Evolutionary conservation across 2,797 vertebrate genomes (phyloP), one percentile per base, ranked within the genome.

Genomic region (Hydrocynus forskahlii): DNA sequence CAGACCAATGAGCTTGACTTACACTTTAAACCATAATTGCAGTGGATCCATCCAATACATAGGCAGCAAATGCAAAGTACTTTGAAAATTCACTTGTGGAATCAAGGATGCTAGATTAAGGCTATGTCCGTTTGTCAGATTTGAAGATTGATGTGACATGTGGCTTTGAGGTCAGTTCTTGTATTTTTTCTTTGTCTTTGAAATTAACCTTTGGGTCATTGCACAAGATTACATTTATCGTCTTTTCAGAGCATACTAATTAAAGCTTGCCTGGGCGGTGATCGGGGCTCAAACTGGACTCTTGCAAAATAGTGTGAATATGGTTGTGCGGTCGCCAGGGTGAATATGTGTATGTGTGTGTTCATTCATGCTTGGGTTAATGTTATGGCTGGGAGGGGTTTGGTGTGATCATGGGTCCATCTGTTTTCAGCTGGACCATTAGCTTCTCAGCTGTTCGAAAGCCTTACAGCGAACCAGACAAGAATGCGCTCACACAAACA

Each of bases 361-460:
- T 43, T 81, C 29, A 19, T 59, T 57, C 60, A 64, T 76, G 52
- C 62, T 57, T 68, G 52, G 60, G 45, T 57, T 23, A 78, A 5
- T 73, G 48, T 73, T 63, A 72, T 72, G 19, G 68, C 75, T 78
- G 73, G n/a, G 29, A 82, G 60, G 69, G 60, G 2, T 59, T n/a
- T 50, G 52, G 52, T 69, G 76, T 69, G 59, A 50, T 93, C 89
- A 91, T 90, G 91, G 92, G 91, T 92, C 93, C 92, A 94, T 93
- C 93, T 93, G 93, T 92, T 92, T 93, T 92, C 91, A 93, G 91
- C 92, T 93, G 93, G 91, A 93, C 92, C 92, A 93, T 94, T 94
- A 93, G 91, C 89, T 93, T 91, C 92, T 93, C 93, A 94, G 93
- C 93, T 94, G 92, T 93, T 93, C 89, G 4, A 77, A 91, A 91